Percentiles rank a stretch among this genome's conserved stretches.
phyloP scores from a whole-genome alignment of 2,888 invertebrate species.

The Melolontha melolontha region DNA sequence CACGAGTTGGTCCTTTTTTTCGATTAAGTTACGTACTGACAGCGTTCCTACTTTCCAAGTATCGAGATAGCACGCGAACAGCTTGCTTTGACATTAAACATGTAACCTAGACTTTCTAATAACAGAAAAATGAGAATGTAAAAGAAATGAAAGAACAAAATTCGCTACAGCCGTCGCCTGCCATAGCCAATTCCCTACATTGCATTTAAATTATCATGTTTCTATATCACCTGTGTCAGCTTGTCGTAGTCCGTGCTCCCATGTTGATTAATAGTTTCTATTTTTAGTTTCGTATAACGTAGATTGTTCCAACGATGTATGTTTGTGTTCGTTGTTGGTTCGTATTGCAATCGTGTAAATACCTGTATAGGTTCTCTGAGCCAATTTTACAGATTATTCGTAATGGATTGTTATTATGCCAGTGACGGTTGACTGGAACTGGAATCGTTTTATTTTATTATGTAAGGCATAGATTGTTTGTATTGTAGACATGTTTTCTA shows the following conservation, averaged over 20 bases:
- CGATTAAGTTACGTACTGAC: no score
- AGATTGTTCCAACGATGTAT: background rate
- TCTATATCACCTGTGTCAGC: background rate
- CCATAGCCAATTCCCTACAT: background rate
- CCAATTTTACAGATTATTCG: conserved; percentile 5
- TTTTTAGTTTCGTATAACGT: background rate
- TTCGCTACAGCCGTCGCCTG: background rate
- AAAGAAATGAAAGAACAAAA: background rate
- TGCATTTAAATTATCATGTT: background rate
- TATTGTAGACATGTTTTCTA: no score
- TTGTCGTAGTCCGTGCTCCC: background rate
- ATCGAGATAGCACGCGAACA: no score
- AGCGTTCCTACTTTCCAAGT: no score
- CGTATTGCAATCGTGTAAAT: background rate
- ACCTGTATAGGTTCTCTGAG: background rate
- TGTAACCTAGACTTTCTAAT: no score
- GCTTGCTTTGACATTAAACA: no score
- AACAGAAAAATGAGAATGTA: background rate
- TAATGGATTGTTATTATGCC: no score
- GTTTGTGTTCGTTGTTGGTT: no score
- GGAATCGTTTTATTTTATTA: no score
- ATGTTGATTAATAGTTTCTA: conserved; percentile 6
- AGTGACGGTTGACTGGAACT: no score
- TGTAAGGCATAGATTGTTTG: no score
- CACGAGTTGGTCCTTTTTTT: no score